These are phyloP conservation scores for Benitochromis conjunctus DNA, from an alignment of 2,113 vertebrate genomes.

Conservation along the genomic window DNA sequence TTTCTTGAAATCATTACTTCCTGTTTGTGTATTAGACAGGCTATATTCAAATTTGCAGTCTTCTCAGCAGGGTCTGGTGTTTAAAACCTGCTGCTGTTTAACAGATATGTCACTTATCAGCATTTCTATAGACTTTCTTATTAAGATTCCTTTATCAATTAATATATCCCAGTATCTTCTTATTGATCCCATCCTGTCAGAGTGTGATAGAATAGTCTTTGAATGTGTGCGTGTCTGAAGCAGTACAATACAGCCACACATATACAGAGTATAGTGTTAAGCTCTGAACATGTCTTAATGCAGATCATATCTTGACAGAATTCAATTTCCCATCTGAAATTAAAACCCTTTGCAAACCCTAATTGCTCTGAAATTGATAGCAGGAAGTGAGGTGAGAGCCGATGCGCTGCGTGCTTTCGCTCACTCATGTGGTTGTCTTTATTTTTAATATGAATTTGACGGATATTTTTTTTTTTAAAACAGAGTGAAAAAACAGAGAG, in stretches of 20 bases:
- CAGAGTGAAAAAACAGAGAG: not conserved
- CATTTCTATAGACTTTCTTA: not conserved
- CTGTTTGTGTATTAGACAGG: not conserved
- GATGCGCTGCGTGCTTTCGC: not conserved
- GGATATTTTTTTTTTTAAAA: not conserved
- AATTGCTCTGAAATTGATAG: constrained; percentile 43
- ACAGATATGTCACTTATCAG: not conserved
- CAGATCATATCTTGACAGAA: constrained; percentile 58
- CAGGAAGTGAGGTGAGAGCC: constrained; percentile 17
- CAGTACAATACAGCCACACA: not conserved
- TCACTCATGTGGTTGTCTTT: not conserved
- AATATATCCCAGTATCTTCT: not conserved
- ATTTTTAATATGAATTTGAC: constrained; percentile 4
- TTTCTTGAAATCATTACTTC: not conserved
- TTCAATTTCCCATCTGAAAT: constrained; percentile 60
- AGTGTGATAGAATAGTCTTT: not conserved
- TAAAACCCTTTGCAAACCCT: constrained; percentile 42
- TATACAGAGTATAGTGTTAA: not conserved
- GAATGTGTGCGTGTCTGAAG: not conserved
- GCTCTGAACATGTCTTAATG: constrained; percentile 13
- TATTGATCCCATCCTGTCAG: constrained; percentile 10
- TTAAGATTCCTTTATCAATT: constrained; percentile 5
- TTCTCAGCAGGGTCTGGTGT: not conserved
- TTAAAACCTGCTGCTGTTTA: not conserved
- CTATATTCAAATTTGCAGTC: not conserved